These are phyloP conservation scores for Spicauda simplicius DNA, from an alignment of 2,888 invertebrate genomes.

Conservation along the genomic window DNA sequence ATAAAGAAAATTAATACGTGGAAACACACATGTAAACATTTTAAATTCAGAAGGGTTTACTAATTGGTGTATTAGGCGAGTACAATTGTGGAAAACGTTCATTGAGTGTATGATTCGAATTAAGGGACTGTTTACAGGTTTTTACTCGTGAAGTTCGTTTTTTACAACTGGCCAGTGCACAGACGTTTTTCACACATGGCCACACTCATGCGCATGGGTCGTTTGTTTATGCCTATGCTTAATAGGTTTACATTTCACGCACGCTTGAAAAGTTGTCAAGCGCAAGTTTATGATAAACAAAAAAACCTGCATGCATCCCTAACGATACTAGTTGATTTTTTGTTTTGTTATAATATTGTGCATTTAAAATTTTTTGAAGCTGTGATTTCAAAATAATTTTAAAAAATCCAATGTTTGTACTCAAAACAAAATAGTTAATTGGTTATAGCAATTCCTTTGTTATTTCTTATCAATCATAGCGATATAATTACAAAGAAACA, in stretches of 20 bases:
- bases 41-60: constrained; percentile 66
- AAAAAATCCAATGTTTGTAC: neutral
- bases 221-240: constrained; percentile 49
- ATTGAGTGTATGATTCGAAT: constrained; percentile 81
- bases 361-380: neutral
- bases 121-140: constrained; percentile 77
- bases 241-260: constrained; percentile 38
- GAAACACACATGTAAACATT: constrained; percentile 70
- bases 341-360: neutral
- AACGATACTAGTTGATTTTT: neutral
- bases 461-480: constrained; percentile 46
- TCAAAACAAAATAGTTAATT: constrained; percentile 16
- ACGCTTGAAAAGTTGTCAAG: constrained; percentile 36
- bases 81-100: constrained; percentile 75
- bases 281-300: constrained; percentile 30
- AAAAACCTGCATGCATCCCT: neutral
- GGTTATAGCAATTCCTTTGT: constrained; percentile 37
- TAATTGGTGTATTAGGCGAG: constrained; percentile 71
- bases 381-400: neutral
- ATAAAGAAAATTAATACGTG: constrained; percentile 61
- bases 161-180: constrained; percentile 61
- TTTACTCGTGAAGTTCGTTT: constrained; percentile 53
- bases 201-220: constrained; percentile 57
- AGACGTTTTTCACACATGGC: constrained; percentile 75
- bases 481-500: constrained; percentile 54